Conservation (phyloP, 2,888 invertebrate species). For the Hetaerina titia region DNA sequence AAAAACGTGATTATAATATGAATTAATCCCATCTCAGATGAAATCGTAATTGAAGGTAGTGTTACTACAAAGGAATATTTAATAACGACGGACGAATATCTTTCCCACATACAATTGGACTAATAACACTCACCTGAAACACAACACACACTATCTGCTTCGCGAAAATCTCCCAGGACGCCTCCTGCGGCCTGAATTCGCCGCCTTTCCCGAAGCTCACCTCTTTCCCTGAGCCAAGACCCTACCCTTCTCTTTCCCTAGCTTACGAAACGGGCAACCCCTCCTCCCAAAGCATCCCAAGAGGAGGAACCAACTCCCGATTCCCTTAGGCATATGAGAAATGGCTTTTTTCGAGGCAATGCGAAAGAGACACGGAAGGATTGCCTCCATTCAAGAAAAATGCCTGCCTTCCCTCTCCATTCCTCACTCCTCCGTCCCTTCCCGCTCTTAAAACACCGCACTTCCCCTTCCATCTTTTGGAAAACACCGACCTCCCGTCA, state of each 20-base stretch:
- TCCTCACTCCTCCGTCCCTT: not conserved
- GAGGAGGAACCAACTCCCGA: conserved; percentile 48
- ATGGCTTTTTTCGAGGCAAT: conserved; percentile 61
- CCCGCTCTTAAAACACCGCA: not conserved
- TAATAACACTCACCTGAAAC: too few relatives aligned
- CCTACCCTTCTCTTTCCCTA: not conserved
- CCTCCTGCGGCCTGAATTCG: not conserved
- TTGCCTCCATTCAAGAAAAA: conserved; percentile 59
- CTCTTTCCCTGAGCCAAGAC: not conserved
- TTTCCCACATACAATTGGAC: too few relatives aligned
- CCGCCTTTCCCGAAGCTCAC: not conserved
- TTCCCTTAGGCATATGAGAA: conserved; percentile 53
- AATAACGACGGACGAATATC: too few relatives aligned
- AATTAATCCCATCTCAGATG: too few relatives aligned
- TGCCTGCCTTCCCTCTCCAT: not conserved
- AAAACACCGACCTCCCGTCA: not conserved
- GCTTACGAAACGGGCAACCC: not conserved
- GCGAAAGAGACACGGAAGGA: conserved; percentile 59
- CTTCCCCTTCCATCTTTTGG: not conserved
- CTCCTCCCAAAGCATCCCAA: not conserved
- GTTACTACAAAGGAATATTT: too few relatives aligned
- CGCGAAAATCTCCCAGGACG: not conserved
- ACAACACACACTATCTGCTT: not conserved
- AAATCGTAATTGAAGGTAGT: too few relatives aligned
- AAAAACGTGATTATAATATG: too few relatives aligned